Conservation (phyloP, 2,113 vertebrate genomes). For the Cryptomyrus ogoouensis region DNA sequence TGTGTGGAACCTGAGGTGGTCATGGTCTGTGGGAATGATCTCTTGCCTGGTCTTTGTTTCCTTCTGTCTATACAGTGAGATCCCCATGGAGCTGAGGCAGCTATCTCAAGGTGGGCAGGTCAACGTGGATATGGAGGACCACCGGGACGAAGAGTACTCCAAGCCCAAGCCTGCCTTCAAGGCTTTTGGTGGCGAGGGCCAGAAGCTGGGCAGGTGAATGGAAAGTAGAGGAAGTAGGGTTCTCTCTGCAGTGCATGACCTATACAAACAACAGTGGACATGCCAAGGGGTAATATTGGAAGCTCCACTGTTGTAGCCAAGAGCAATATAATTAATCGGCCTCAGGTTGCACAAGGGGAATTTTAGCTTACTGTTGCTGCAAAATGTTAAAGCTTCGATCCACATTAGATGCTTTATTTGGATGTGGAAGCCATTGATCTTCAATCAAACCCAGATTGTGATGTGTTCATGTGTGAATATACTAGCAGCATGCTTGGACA, state of each 20-base stretch:
- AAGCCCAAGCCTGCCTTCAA: constrained; percentile 77
- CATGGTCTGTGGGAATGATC: background rate
- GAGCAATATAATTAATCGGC: background rate
- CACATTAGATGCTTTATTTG: background rate
- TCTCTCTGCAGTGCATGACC: background rate
- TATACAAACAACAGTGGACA: background rate
- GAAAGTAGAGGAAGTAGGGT: background rate
- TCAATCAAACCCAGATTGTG: background rate
- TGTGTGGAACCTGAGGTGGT: background rate
- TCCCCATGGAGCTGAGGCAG: constrained; percentile 85
- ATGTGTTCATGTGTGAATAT: background rate
- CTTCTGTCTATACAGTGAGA: constrained; percentile 66
- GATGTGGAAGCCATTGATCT: background rate
- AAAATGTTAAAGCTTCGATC: background rate
- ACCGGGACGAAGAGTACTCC: constrained; percentile 86
- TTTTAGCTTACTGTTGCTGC: background rate
- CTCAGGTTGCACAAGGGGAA: background rate
- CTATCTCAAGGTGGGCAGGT: constrained; percentile 85
- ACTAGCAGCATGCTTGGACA: background rate
- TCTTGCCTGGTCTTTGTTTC: background rate
- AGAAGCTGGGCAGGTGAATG: constrained; percentile 90
- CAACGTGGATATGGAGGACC: constrained; percentile 97
- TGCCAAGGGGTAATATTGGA: background rate
- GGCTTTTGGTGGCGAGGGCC: constrained; percentile 91
- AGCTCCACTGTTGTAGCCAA: background rate